Conservation (phyloP, 2,888 invertebrate genomes). For the Leucophora obtusa region DNA sequence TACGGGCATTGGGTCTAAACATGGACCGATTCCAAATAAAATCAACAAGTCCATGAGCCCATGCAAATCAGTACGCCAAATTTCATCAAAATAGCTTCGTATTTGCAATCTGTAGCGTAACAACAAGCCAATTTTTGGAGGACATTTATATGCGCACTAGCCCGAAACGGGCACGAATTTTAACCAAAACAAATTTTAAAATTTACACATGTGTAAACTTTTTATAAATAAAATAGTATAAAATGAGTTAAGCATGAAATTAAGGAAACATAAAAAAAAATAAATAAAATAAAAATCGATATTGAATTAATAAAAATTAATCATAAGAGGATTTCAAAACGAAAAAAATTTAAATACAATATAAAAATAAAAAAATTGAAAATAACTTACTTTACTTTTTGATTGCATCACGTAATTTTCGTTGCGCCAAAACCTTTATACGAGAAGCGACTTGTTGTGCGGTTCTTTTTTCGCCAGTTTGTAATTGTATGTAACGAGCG, state of each 20-base stretch:
- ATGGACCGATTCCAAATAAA: no score
- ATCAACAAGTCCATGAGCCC: no score
- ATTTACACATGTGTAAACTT: background rate
- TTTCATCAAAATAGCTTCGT: no score
- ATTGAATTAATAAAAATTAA: conserved; percentile 5
- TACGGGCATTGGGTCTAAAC: no score
- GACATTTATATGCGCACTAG: no score
- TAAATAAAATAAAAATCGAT: conserved; percentile 13
- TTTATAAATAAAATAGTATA: conserved; percentile 31
- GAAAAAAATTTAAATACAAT: no score
- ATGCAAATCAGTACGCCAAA: no score
- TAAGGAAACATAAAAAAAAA: conserved; percentile 36
- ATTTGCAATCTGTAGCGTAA: no score
- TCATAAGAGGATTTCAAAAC: conserved; percentile 14
- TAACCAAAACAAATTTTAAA: no score
- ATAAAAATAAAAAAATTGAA: background rate
- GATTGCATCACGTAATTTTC: conserved; percentile 98
- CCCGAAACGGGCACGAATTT: no score
- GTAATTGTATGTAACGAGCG: conserved; percentile 99
- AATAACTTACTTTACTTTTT: conserved; percentile 93
- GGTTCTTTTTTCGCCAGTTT: conserved; percentile 99
- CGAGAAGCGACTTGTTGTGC: conserved; percentile 99
- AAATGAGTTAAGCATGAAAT: conserved; percentile 58
- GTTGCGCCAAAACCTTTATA: conserved; percentile 99
- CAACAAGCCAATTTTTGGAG: no score